Evolutionary conservation across 2,888 invertebrate species (phyloP).

Genomic region (Tillus elongatus): DNA sequence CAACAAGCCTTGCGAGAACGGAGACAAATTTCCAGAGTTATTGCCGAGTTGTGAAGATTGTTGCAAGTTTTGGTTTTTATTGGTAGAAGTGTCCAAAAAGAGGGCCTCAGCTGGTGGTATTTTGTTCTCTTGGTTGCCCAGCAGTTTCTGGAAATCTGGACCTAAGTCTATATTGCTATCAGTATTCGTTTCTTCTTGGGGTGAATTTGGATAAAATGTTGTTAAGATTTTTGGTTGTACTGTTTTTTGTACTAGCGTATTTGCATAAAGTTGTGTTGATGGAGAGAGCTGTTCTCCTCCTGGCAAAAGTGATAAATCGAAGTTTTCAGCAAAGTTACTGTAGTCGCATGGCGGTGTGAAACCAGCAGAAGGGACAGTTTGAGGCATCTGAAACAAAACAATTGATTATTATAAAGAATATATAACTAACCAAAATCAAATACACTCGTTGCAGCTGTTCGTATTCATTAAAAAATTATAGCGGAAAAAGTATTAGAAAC

Average conservation of each 20-base stretch:
- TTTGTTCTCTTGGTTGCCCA: constrained; percentile 33
- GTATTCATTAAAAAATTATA: constrained; percentile 5
- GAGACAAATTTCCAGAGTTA: constrained; percentile 28
- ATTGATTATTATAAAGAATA: constrained; percentile 10
- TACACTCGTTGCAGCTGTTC: constrained; percentile 7
- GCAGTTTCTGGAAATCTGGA: constrained; percentile 38
- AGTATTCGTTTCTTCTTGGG: constrained; percentile 26
- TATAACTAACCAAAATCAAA: constrained; percentile 17
- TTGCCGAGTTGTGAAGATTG: background rate
- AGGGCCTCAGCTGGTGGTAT: constrained; percentile 40
- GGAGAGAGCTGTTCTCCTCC: constrained; percentile 50
- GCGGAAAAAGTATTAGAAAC: too few relatives aligned
- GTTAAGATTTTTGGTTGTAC: constrained; percentile 34
- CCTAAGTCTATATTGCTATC: constrained; percentile 30
- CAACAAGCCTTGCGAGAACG: constrained; percentile 43
- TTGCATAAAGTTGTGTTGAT: constrained; percentile 36
- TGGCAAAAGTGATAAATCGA: constrained; percentile 66
- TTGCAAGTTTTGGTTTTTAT: too few relatives aligned
- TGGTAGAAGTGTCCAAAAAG: constrained; percentile 40
- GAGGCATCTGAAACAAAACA: constrained; percentile 63
- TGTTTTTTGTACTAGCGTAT: constrained; percentile 36
- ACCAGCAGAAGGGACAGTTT: constrained; percentile 70
- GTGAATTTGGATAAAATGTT: constrained; percentile 33
- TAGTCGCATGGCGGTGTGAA: constrained; percentile 65
- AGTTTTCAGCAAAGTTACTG: constrained; percentile 53